Evolutionary conservation across 2,113 vertebrate genomes (phyloP).

Genomic region (Alligator mississippiensis): DNA sequence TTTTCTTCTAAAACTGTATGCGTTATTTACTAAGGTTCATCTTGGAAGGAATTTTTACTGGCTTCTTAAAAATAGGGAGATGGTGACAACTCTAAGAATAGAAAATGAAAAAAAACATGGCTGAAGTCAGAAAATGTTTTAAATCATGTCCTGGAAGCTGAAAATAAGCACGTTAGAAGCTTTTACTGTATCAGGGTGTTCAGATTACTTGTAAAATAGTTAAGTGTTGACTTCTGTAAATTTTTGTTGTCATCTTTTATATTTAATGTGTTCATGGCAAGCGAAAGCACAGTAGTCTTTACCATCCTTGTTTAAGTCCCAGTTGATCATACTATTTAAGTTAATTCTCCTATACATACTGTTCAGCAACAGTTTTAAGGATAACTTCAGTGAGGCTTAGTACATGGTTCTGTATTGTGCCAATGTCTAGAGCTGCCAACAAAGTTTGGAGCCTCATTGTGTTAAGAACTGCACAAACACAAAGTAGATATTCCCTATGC

Average conservation of each 20-base stretch:
- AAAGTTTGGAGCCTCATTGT: background rate
- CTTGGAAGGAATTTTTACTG: background rate
- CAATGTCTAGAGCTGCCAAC: background rate
- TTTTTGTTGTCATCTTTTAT: background rate
- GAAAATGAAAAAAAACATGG: slow-evolving; percentile 14
- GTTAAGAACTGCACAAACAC: too few species aligned
- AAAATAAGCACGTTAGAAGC: slow-evolving; percentile 4
- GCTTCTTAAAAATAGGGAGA: background rate
- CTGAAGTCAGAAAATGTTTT: background rate
- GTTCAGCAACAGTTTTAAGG: background rate
- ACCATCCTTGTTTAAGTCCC: background rate
- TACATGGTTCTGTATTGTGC: rapidly evolving
- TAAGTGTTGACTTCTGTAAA: background rate
- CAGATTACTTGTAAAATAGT: background rate
- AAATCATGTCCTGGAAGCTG: slow-evolving; percentile 15
- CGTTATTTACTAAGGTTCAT: background rate
- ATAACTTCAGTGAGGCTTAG: background rate
- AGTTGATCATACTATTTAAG: background rate
- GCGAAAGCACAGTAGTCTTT: background rate
- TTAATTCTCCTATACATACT: rapidly evolving
- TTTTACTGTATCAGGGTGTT: background rate
- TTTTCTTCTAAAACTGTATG: background rate
- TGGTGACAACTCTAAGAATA: background rate
- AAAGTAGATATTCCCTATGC: background rate
- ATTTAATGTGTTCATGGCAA: background rate